A percentile compares a stretch with the other conserved stretches of the same genome.
phyloP scores from a whole-genome alignment of 2,113 vertebrate species.

The Phalacrocorax aristotelis region DNA sequence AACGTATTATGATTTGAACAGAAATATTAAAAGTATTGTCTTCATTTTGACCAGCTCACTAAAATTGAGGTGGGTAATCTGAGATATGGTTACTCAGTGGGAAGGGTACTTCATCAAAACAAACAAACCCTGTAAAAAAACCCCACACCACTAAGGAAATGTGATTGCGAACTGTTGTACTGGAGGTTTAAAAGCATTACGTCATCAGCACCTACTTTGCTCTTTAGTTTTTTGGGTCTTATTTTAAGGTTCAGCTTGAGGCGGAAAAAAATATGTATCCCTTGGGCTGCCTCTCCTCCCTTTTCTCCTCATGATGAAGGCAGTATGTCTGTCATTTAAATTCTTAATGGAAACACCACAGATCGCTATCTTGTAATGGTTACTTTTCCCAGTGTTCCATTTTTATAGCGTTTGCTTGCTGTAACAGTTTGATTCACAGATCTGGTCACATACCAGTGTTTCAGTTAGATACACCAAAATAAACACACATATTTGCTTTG shows the following conservation, averaged over 20 bases:
- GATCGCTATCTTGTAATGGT: background rate
- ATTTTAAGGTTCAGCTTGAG: background rate
- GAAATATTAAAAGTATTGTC: background rate
- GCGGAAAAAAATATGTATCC: background rate
- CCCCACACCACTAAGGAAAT: background rate
- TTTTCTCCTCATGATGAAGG: background rate
- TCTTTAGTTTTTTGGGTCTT: background rate
- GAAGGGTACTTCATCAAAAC: background rate
- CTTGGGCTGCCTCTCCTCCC: background rate
- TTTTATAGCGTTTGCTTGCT: background rate
- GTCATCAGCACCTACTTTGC: background rate
- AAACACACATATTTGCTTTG: background rate
- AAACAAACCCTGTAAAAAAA: background rate
- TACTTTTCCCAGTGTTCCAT: background rate
- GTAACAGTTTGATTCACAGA: background rate
- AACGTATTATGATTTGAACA: background rate
- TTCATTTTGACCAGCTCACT: background rate
- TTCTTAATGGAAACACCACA: background rate
- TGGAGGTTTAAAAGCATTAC: background rate
- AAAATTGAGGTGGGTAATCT: background rate
- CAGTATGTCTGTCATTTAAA: background rate
- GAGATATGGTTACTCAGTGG: background rate
- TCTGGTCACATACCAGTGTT: background rate
- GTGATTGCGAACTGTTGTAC: background rate
- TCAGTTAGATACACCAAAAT: background rate